Evolutionary conservation across 2,797 vertebrate genomes (phyloP).

Genomic region (Oophaga sylvatica): DNA sequence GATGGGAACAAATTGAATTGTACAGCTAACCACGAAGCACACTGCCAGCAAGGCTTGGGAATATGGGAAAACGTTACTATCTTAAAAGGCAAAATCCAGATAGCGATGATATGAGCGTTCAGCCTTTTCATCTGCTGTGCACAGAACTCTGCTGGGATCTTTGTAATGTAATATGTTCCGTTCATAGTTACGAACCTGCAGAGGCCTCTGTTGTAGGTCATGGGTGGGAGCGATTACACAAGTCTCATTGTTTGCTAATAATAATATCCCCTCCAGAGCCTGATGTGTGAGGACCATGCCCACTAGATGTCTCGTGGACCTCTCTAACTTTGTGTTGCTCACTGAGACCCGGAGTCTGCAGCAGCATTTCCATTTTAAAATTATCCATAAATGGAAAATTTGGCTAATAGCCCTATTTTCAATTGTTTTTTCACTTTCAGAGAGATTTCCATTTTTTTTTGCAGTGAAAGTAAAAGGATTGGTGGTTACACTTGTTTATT

Average conservation of each 20-base stretch:
- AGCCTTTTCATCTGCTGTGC: not conserved
- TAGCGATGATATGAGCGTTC: not conserved
- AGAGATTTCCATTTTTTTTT: not conserved
- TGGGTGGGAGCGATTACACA: not conserved
- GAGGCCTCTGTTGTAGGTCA: not conserved
- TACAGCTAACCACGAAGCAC: conserved; percentile 7
- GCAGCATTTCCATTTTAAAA: too few relatives aligned
- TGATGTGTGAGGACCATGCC: too few relatives aligned
- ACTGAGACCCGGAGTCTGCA: too few relatives aligned
- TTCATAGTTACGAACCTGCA: not conserved
- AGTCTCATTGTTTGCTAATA: not conserved
- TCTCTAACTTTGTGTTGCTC: too few relatives aligned
- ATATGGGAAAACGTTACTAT: not conserved
- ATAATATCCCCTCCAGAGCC: not conserved
- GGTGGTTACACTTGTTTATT: too few relatives aligned
- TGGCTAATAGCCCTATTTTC: too few relatives aligned
- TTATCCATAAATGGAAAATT: too few relatives aligned
- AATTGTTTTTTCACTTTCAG: not conserved
- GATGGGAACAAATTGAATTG: conserved; percentile 1
- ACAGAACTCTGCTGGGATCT: not conserved
- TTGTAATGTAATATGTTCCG: not conserved
- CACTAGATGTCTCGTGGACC: too few relatives aligned
- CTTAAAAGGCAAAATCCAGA: conserved; percentile 6
- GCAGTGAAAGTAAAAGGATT: not conserved
- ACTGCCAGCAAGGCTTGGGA: not conserved